Conservation (phyloP, 2,797 vertebrate species). For the Melanotaenia trifasciata region DNA sequence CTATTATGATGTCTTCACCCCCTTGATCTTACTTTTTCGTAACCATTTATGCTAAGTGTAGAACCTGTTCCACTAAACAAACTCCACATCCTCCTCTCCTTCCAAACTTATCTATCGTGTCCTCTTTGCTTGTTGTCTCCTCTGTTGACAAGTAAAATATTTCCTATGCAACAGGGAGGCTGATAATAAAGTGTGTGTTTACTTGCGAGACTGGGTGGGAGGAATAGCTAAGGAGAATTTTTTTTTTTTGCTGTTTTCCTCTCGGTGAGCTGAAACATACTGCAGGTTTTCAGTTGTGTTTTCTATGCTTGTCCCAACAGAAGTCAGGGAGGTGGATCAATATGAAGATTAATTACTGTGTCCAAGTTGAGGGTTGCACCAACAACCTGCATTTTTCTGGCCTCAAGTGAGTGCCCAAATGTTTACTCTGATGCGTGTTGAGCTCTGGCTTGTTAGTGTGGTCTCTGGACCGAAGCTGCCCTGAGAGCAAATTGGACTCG, state of each 20-base stretch:
- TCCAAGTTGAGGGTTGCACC: slow-evolving; percentile 67
- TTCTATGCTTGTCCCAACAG: slow-evolving; percentile 52
- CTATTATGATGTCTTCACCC: slow-evolving; percentile 21
- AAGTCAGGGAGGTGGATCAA: slow-evolving; percentile 67
- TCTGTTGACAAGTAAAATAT: slow-evolving; percentile 32
- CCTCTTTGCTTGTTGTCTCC: slow-evolving; percentile 28
- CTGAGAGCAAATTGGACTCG: slow-evolving; percentile 71
- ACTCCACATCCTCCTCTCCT: not conserved
- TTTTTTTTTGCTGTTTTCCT: slow-evolving; percentile 23
- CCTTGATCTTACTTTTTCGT: slow-evolving; percentile 4
- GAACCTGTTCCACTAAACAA: slow-evolving; percentile 10
- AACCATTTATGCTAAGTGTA: slow-evolving; percentile 8
- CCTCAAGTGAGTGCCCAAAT: slow-evolving; percentile 73
- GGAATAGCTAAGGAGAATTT: slow-evolving; percentile 39
- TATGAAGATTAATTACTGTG: slow-evolving; percentile 80
- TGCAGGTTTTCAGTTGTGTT: slow-evolving; percentile 55
- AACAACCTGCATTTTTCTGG: slow-evolving; percentile 73
- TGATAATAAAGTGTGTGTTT: slow-evolving; percentile 26
- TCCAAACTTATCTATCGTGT: slow-evolving; percentile 23
- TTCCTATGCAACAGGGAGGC: slow-evolving; percentile 23
- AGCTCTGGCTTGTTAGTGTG: slow-evolving; percentile 77
- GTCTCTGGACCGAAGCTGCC: slow-evolving; percentile 72
- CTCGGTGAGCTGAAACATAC: slow-evolving; percentile 32
- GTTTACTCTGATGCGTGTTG: slow-evolving; percentile 57
- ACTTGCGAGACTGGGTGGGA: slow-evolving; percentile 36